These are phyloP conservation scores for Diphyllodes magnificus DNA, from an alignment of 2,113 vertebrate genomes.

Conservation along the genomic window DNA sequence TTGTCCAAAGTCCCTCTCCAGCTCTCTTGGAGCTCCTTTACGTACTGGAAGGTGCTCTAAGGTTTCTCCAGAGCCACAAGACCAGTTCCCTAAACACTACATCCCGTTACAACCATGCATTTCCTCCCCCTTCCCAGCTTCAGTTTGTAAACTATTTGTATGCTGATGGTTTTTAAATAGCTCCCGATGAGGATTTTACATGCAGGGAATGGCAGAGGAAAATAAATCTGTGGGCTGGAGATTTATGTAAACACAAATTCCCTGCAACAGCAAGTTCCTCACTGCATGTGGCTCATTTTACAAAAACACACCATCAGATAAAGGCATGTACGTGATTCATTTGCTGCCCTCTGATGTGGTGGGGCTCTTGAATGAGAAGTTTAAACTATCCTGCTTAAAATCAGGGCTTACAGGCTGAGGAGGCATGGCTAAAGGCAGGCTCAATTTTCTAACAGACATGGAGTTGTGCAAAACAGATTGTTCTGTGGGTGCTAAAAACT, in stretches of 20 bases:
- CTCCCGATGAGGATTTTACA: constrained; percentile 22
- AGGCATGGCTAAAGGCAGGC: not conserved
- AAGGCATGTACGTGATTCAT: constrained; percentile 48
- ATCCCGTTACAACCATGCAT: not conserved
- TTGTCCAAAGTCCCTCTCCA: not conserved
- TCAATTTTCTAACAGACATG: not conserved
- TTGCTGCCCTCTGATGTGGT: constrained; percentile 24
- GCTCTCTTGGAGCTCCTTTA: not conserved
- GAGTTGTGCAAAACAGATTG: not conserved
- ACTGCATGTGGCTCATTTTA: constrained; percentile 23
- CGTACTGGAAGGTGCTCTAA: not conserved
- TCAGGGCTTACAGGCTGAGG: not conserved
- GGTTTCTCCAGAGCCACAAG: not conserved
- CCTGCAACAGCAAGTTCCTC: constrained; percentile 36
- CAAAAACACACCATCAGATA: constrained; percentile 53
- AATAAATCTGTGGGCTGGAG: constrained; percentile 4
- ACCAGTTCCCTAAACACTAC: not conserved
- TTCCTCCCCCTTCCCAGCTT: not conserved
- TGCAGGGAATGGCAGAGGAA: not conserved
- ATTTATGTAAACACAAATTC: constrained; percentile 60
- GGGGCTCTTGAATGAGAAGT: not conserved
- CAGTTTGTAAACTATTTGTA: constrained; percentile 10
- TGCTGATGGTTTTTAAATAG: constrained; percentile 50
- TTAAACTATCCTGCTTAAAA: not conserved
- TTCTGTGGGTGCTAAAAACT: not conserved